These are phyloP conservation scores for Catharus fuscescens DNA, from an alignment of 2,113 vertebrate genomes.

Conservation along the genomic window DNA sequence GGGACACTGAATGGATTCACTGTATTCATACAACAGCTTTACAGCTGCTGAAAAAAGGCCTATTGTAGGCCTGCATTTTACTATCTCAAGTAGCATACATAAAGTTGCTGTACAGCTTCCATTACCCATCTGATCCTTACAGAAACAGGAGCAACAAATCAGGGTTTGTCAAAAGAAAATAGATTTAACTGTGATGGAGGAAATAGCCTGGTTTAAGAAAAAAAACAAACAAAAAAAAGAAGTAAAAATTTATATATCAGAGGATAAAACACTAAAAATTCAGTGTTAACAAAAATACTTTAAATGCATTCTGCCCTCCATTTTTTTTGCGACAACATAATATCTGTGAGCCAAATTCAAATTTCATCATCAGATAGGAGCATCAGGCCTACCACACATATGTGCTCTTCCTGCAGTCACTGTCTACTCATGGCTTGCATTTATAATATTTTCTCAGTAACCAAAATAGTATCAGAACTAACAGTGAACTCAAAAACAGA, in stretches of 20 bases:
- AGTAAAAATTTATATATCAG: not conserved
- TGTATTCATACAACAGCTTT: slow-evolving; percentile 33
- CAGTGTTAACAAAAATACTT: not conserved
- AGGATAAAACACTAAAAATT: not conserved
- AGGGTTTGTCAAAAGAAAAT: not conserved
- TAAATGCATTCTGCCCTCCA: not conserved
- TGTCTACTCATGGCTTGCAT: not conserved
- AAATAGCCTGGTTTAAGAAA: not conserved
- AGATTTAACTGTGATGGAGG: not conserved
- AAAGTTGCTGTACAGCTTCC: slow-evolving; percentile 57
- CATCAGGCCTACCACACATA: not conserved
- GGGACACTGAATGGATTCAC: slow-evolving; percentile 13
- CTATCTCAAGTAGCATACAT: slow-evolving; percentile 44
- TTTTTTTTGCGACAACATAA: not conserved
- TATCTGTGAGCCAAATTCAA: not conserved
- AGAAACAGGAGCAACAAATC: slow-evolving; percentile 28
- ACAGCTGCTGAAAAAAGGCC: slow-evolving; percentile 21
- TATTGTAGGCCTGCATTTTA: slow-evolving; percentile 21
- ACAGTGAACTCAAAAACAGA: not conserved
- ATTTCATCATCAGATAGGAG: not conserved
- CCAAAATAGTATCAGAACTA: not conserved
- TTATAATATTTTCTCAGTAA: not conserved
- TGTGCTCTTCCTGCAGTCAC: not conserved
- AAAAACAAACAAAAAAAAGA: not conserved
- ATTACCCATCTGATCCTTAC: slow-evolving; percentile 45